These are phyloP conservation scores for Brachyrhaphis roseni DNA, from an alignment of 2,797 vertebrate genomes.

Conservation along the genomic window DNA sequence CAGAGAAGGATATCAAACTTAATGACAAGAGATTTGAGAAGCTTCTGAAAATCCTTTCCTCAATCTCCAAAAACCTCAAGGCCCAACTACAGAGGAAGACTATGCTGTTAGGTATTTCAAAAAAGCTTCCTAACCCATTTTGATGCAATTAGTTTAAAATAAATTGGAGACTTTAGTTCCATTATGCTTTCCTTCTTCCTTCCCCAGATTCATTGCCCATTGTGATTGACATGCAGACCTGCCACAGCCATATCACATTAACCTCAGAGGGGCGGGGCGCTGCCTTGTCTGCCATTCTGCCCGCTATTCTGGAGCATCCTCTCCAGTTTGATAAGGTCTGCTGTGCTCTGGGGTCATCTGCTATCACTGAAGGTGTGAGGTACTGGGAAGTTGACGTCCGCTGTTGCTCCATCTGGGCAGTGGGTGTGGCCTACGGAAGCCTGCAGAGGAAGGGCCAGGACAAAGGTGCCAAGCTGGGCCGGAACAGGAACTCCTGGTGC, in stretches of 20 bases:
- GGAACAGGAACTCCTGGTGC: slow-evolving; percentile 82
- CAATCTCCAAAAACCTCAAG: slow-evolving; percentile 71
- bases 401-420: slow-evolving; percentile 76
- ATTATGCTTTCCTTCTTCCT: not conserved
- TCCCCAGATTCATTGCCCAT: slow-evolving; percentile 64
- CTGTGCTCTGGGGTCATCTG: slow-evolving; percentile 69
- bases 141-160: not conserved
- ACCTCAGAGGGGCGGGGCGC: slow-evolving; percentile 60
- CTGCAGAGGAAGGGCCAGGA: slow-evolving; percentile 76
- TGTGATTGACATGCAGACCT: slow-evolving; percentile 71
- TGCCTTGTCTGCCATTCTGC: slow-evolving; percentile 42
- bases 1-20: slow-evolving; percentile 69
- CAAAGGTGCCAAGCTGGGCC: slow-evolving; percentile 76
- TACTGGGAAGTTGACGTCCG: slow-evolving; percentile 79
- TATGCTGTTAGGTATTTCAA: slow-evolving; percentile 72
- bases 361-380: slow-evolving; percentile 51
- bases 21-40: slow-evolving; percentile 72
- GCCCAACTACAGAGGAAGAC: slow-evolving; percentile 78
- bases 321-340: slow-evolving; percentile 80
- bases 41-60: slow-evolving; percentile 70
- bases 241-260: slow-evolving; percentile 70
- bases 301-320: slow-evolving; percentile 42
- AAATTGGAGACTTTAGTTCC: not conserved
- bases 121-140: not conserved
- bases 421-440: slow-evolving; percentile 75